A percentile compares a stretch with the other conserved stretches of the same genome.
Evolutionary conservation across 2,888 invertebrate genomes (phyloP).

Genomic region (Heteropelma amictum): DNA sequence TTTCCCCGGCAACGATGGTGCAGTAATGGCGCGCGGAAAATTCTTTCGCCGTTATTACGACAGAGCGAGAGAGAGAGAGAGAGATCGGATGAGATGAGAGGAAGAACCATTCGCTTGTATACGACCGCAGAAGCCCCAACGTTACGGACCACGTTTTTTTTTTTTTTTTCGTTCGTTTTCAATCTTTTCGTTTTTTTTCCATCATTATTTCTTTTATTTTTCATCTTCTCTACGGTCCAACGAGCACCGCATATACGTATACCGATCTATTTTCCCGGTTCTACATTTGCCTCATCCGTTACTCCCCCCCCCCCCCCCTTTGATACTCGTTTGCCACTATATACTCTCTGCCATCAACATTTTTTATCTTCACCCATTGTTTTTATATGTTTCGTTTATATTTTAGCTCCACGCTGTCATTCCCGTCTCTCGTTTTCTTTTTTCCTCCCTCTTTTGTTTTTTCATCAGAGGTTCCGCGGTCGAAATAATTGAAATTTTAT

Average conservation of each 20-base stretch:
- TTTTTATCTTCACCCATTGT: not conserved
- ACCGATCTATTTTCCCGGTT: constrained; percentile 29
- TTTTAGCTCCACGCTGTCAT: not conserved
- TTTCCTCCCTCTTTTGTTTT: not conserved
- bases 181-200: constrained; percentile 15
- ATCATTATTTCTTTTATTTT: constrained; percentile 38
- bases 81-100: not conserved
- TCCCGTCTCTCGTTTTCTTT: not conserved
- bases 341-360: not conserved
- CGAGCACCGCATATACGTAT: constrained; percentile 12
- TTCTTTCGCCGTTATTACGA: constrained; percentile 49
- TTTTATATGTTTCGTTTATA: constrained; percentile 35
- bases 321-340: not conserved
- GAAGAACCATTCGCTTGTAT: not conserved
- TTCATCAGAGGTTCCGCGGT: constrained; percentile 11
- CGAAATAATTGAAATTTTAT: constrained; percentile 53
- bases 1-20: constrained; percentile 25
- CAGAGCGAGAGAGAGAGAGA: not conserved
- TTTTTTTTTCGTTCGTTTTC: constrained; percentile 9
- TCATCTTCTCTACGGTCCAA: constrained; percentile 17
- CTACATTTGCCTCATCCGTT: constrained; percentile 9
- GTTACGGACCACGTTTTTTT: constrained; percentile 16
- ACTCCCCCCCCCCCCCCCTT: not conserved
- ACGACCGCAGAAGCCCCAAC: constrained; percentile 22
- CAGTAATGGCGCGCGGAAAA: constrained; percentile 32